Base-by-base conservation (phyloP, 2,113 vertebrate genomes). In the Stegostoma tigrinum region DNA sequence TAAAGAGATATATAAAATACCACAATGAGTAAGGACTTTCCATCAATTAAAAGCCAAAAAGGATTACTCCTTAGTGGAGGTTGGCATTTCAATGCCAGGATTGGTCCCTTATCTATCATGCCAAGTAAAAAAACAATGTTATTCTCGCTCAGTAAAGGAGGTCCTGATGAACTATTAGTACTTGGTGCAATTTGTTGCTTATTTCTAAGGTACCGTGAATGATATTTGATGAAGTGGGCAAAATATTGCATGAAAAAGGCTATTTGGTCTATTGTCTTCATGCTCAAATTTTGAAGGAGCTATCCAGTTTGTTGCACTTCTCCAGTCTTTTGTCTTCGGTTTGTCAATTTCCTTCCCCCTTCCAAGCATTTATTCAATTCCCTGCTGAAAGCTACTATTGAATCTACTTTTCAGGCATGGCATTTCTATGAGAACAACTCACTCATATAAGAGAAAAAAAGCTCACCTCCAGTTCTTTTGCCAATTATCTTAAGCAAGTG, bases 81-180 rank as follows among this genome's bases (percentile, higher is more conserved):
- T 95, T 72, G 68, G 67, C 42, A 52, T 75, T 95, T 95, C 67
- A 68, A 61, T 95, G 68, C 42, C 94, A 95, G 66, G 94, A 52
- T 95, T 34, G 94, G 45, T 45, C 72, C 42, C 93, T 72, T 95
- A 72, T 48, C 52, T 95, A 24, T 48, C 12, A 23, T 95, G 68
- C 66, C 68, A 72, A 75, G 67, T n/a, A 48, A 24, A 48, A 95
- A 45, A 48, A 27, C 72, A 48, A 48, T 12, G 8, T 72, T 72
- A 95, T 95, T 24, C 94, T 95, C n/a, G 15, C 67, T 48, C 38
- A 10, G 24, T 66, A 66, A 93, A 67, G 89, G 38, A 38, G 89
- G 1, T 61, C 38, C 52, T 61, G 87, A 61, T 45, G 75, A 72
- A 52, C 42, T 48, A 34, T 95, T 72, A 95, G 75, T 38, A 95